Evolutionary conservation across 2,113 vertebrate genomes (phyloP), one percentile per base, ranked within the genome.

Genomic region (Tinamus guttatus): DNA sequence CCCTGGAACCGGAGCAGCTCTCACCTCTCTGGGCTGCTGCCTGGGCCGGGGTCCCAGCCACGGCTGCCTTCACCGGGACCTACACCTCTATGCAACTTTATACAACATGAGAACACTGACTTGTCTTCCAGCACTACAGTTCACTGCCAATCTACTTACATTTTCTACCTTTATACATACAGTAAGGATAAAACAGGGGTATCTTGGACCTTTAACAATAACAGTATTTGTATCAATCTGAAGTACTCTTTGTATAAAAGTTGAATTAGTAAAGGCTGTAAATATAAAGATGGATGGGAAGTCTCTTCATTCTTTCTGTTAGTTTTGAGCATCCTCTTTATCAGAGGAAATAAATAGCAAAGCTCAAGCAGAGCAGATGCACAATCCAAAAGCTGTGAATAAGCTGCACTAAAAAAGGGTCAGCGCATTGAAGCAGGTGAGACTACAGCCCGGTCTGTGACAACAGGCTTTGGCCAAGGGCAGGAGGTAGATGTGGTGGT

Each of bases 61-160:
- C 0, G 68, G 80, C 91, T 96, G 92, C 94, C 94, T 96, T 97
- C 54, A 7, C 43, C 60, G 86, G 92, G 78, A 89, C 88, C 94
- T 93, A 90, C 93, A 69, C 64, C 70, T 97, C 94, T 96, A 94
- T 96, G 95, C 96, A 97, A 96, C 92, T 96, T 93, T 94, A 27
- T 97, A 73, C 81, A 92, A 79, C 80, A 68, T 65, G 59, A 59
- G 82, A 94, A 83, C 56, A 36, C 0, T 84, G 52, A 95, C 69
- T 81, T 80, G 95, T 96, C 95, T 96, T 97, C 93, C 92, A 95
- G 92, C 92, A 45, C 79, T 62, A 56, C 25, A 81, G 83, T 69
- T 93, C 88, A 80, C 89, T 97, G 90, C 95, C 93, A 74, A 36
- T 58, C 85, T 87, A 69, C 40, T 79, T 63, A 80, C 51, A 3